Evolutionary conservation across 2,797 vertebrate genomes (phyloP).

Genomic region (Hemibagrus guttatus): DNA sequence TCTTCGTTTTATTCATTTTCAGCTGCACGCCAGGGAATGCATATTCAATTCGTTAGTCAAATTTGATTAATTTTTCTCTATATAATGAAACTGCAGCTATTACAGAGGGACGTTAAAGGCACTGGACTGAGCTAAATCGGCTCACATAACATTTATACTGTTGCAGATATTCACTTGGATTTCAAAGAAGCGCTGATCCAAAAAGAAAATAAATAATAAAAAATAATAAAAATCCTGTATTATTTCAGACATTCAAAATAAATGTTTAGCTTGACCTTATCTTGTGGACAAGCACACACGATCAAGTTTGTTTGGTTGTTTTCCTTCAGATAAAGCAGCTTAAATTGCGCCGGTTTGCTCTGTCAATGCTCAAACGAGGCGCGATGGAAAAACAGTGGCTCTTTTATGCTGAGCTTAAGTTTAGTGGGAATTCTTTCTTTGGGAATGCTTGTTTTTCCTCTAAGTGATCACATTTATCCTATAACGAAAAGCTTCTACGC

Average conservation of each 20-base stretch:
- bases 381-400: not conserved
- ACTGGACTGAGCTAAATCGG: constrained; percentile 31
- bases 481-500: not conserved
- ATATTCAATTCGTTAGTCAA: constrained; percentile 44
- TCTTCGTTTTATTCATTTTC: constrained; percentile 37
- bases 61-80: constrained; percentile 45
- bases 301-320: constrained; percentile 23
- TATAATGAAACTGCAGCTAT: constrained; percentile 40
- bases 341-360: constrained; percentile 25
- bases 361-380: constrained; percentile 49
- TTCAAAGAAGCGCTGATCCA: not conserved
- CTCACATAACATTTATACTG: constrained; percentile 19
- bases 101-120: constrained; percentile 25
- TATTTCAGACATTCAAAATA: not conserved
- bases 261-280: constrained; percentile 30
- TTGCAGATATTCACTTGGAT: constrained; percentile 8
- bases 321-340: constrained; percentile 57
- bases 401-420: not conserved
- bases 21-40: constrained; percentile 29
- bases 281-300: constrained; percentile 1
- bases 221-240: not conserved
- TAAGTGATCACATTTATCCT: not conserved
- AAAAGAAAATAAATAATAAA: not conserved
- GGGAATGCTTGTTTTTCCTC: too few relatives aligned
- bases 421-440: too few relatives aligned